Percentiles rank a stretch among this genome's conserved stretches.
These are phyloP conservation scores for Onthophagus sagittarius DNA, from an alignment of 2,888 invertebrate species.

Conservation along the genomic window DNA sequence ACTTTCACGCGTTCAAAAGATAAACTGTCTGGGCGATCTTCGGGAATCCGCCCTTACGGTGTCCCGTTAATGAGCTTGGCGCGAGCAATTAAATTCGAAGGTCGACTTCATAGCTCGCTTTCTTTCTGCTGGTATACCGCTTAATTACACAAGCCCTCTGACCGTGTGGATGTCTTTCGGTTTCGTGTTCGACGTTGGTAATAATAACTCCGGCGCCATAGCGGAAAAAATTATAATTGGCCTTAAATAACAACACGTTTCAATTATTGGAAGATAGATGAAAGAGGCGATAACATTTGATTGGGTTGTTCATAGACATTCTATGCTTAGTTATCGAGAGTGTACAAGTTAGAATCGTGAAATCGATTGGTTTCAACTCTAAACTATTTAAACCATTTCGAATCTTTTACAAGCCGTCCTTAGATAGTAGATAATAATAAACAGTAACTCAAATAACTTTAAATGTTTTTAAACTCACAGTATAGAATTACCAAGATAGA, in stretches of 20 bases:
- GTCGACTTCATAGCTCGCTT: background rate
- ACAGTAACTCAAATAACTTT: too few relatives aligned
- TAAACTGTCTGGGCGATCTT: background rate
- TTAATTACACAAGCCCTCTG: background rate
- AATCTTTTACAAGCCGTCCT: too few relatives aligned
- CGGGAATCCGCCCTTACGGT: background rate
- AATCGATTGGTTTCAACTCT: background rate
- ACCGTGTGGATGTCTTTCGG: background rate
- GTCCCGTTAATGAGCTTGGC: background rate
- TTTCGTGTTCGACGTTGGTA: background rate
- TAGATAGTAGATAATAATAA: too few relatives aligned
- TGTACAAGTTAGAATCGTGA: background rate
- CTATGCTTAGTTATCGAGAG: background rate
- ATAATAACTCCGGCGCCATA: background rate
- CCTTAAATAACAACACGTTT: conserved; percentile 10
- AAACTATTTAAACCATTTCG: too few relatives aligned
- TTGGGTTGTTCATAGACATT: background rate
- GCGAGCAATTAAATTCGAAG: background rate
- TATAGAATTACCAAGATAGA: background rate
- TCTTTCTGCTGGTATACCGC: background rate
- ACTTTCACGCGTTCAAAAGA: background rate
- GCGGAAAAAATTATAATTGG: conserved; percentile 9
- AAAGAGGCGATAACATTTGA: background rate
- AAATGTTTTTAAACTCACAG: background rate
- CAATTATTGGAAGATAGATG: conserved; percentile 6